Conservation (phyloP, 2,888 invertebrate species). For the Philereme vetulata region DNA sequence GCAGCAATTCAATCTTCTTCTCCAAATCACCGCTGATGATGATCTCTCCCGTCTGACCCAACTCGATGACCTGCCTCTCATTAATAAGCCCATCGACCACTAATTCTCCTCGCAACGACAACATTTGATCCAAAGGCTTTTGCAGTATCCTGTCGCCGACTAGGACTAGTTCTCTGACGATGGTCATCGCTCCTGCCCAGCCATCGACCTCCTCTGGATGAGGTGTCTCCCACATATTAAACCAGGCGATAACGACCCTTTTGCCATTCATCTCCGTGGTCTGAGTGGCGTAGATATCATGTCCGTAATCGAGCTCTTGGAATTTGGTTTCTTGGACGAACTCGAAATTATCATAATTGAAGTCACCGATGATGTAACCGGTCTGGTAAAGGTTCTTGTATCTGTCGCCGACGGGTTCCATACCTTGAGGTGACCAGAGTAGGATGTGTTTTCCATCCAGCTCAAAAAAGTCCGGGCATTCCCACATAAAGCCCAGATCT, state of each 20-base stretch:
- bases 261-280: conserved; percentile 65
- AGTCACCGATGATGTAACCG: conserved; percentile 74
- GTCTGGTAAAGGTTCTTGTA: conserved; percentile 69
- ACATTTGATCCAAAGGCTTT: conserved; percentile 64
- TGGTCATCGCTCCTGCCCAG: conserved; percentile 75
- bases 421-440: conserved; percentile 74
- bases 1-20: conserved; percentile 53
- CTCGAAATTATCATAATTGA: conserved; percentile 68
- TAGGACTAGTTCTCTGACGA: conserved; percentile 65
- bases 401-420: conserved; percentile 66
- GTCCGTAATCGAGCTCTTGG: conserved; percentile 75
- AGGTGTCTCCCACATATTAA: conserved; percentile 72
- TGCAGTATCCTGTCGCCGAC: conserved; percentile 59
- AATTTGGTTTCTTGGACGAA: conserved; percentile 64
- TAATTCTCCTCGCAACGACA: conserved; percentile 50
- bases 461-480: conserved; percentile 81
- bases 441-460: conserved; percentile 70
- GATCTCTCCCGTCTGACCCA: conserved; percentile 65
- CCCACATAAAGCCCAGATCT: conserved; percentile 77
- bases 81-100: conserved; percentile 48
- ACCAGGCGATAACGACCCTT: conserved; percentile 71
- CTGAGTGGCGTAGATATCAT: conserved; percentile 78
- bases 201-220: conserved; percentile 68
- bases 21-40: conserved; percentile 55
- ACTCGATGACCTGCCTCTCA: conserved; percentile 43